These are phyloP conservation scores for Plemyria rubiginata DNA, from an alignment of 2,888 invertebrate species.

Conservation along the genomic window DNA sequence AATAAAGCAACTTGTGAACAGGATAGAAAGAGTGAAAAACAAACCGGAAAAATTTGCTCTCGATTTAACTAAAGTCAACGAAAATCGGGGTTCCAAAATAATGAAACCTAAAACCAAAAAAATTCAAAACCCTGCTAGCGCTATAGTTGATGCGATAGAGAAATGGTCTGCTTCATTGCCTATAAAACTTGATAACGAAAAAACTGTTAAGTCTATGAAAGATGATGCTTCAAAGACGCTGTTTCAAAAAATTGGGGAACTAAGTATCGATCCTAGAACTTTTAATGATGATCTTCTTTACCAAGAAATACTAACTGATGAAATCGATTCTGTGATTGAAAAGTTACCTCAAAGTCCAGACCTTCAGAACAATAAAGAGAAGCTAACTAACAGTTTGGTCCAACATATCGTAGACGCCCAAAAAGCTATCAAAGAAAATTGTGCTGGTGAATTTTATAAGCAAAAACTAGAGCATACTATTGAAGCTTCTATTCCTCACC, in stretches of 20 bases:
- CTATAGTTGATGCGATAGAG: constrained; percentile 60
- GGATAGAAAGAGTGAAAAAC: constrained; percentile 52
- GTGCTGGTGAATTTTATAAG: constrained; percentile 59
- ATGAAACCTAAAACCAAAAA: constrained; percentile 20
- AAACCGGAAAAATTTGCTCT: constrained; percentile 6
- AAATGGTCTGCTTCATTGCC: constrained; percentile 62
- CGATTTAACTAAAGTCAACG: constrained; percentile 9
- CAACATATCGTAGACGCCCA: constrained; percentile 54
- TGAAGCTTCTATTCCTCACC: constrained; percentile 58
- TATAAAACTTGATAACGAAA: constrained; percentile 46
- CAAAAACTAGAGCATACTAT: constrained; percentile 59
- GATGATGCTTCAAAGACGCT: constrained; percentile 54
- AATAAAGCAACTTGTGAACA: constrained; percentile 56
- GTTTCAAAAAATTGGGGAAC: constrained; percentile 60
- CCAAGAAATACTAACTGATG: constrained; percentile 53
- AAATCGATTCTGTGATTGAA: constrained; percentile 56
- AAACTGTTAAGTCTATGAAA: constrained; percentile 46
- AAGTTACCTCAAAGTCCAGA: constrained; percentile 49
- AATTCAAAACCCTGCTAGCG: constrained; percentile 42
- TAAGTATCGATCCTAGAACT: constrained; percentile 55
- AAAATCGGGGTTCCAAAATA: constrained; percentile 18
- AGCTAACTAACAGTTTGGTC: constrained; percentile 51
- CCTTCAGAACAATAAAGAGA: constrained; percentile 47
- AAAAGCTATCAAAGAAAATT: constrained; percentile 49
- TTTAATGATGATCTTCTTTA: constrained; percentile 56